These are phyloP conservation scores for Rhombomys opimus DNA, from an alignment of 2,113 vertebrate species.

Conservation along the genomic window DNA sequence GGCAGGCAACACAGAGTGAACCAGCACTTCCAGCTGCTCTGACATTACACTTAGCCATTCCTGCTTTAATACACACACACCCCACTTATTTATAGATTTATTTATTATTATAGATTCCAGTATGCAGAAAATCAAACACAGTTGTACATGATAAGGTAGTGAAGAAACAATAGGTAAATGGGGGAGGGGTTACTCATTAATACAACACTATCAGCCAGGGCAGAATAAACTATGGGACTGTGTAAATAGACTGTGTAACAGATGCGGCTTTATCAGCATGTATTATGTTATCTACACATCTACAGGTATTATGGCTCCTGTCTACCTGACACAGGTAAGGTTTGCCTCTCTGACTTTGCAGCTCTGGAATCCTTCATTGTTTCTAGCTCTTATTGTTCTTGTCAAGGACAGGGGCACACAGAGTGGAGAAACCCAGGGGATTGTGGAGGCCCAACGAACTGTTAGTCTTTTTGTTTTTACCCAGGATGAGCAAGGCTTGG, in stretches of 20 bases:
- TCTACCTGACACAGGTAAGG: neutral
- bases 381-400: neutral
- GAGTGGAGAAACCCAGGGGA: neutral
- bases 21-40: neutral
- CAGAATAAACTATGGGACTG: neutral
- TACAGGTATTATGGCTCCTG: rapidly evolving
- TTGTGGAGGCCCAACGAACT: neutral
- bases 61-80: neutral
- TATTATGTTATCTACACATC: neutral
- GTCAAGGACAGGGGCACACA: neutral
- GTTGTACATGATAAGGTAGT: neutral
- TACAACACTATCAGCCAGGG: neutral
- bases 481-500: neutral
- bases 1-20: rapidly evolving
- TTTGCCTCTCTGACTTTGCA: neutral
- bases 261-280: neutral
- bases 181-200: neutral
- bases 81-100: neutral
- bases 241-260: neutral
- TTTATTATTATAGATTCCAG: neutral
- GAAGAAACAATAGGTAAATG: neutral
- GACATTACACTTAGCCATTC: neutral
- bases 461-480: neutral
- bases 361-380: neutral
- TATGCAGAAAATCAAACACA: neutral